Base-by-base conservation (phyloP, 2,113 vertebrate species). In the Gasterosteus nipponicus region DNA sequence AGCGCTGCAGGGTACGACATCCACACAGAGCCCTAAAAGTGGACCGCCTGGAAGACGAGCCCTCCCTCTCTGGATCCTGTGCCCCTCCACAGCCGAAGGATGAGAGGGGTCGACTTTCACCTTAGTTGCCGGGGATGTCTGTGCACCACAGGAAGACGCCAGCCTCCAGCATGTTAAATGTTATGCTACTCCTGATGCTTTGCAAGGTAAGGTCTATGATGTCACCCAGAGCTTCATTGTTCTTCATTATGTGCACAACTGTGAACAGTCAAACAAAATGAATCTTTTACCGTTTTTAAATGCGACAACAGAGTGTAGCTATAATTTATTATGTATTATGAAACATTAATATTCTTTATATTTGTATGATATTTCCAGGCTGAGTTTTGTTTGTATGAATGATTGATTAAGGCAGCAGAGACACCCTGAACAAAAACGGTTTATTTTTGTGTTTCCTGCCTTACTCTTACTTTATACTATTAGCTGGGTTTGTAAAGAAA, bases 161-260 rank as follows among this genome's bases (percentile, higher is more conserved):
- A 91, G 89, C 91, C 90, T 90, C 80, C 95, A 94, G 95, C 95
- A 95, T 95, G 95, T 94, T 93, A 91, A 91, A 92, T 95, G 94
- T 93, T 94, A 95, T 93, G 92, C 91, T 94, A 91, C 93, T 96
- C 96, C 96, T 97, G 96, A 98, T 98, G 96, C 95, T 95, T 90
- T 96, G 94, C 94, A 95, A 95, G 96, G 97, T 98, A 96, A 96
- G 93, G 95, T 91, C 86, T n/a, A 11, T 74, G 29, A 42, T 41
- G 29, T 33, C 72, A 62, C 54, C 47, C 39, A 59, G 11, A 42
- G 49, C 75, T 29, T 2, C 19, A 2, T 26, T 57, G 29, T 31
- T 57, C 12, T 47, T 19, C n/a, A 46, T 58, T 38, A 31, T 68
- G 19, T 61, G 63, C 31, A 39, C 49, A 42, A 39, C 49, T 69